Base-by-base conservation (phyloP, 1,140 invertebrate species). In the Laodelphax striatellus region DNA sequence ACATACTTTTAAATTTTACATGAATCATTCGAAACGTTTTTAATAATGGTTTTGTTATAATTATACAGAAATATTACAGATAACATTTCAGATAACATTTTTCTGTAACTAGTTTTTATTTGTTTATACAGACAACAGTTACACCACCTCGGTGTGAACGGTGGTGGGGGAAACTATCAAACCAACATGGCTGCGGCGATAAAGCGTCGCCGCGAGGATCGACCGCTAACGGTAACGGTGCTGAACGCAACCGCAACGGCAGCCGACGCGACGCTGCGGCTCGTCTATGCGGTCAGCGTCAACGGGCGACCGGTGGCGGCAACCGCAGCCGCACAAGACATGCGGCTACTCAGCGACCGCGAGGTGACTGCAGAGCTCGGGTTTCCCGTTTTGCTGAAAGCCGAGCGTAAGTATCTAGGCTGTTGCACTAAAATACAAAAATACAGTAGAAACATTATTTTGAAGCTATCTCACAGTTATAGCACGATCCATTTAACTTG, bases 211-310 rank as follows among this genome's bases (percentile, higher is more conserved):
- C 55, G 55, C 41, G 19, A 58, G 24, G 58, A 63, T 21, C 55
- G 46, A 17, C 31, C 44, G 0, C 58, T 67, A 2, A 56, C 38
- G 10, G 68, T 67, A 1, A 57, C 43, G 19, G 53, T 68, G 10
- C 63, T 62, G 54, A 67, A 67, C 58, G 53, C 56, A 34, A 67
- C 62, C 21, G 46, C 60, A 24, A 41, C 46, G 34, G 46, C 31
- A 10, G n/a, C n/a, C 22, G 21, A 6, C 46, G 41, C 31, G 16
- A 59, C 52, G 16, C 19, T 28, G 17, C 24, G 10, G 62, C 76
- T 91, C 42, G 80, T 91, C 11, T 91, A 91, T 67, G 85, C 87
- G 4, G 88, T 91, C 34, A 75, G 85, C 56, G 83, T 90, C 0
- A 82, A 82, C 21, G 87, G 85, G 0, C 79, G 84, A 64, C 85